Conservation (phyloP, 2,888 invertebrate species). For the Tiphia femorata region DNA sequence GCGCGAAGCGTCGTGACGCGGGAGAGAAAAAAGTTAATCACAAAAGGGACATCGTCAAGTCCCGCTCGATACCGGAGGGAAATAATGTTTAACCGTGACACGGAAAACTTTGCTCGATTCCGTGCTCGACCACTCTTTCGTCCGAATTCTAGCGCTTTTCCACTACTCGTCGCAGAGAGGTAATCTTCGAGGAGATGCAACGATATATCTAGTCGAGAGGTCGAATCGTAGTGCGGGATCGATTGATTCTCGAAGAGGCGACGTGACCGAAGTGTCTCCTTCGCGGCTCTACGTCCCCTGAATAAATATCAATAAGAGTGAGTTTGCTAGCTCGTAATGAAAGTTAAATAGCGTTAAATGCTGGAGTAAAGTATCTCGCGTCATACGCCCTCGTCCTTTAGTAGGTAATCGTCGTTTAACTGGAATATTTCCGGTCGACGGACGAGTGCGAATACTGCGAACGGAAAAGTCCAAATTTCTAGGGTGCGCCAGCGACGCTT, state of each 20-base stretch:
- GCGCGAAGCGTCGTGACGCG: slow-evolving; percentile 8
- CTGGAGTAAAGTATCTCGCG: slow-evolving; percentile 48
- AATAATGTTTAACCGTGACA: too few relatives aligned
- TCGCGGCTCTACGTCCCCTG: slow-evolving; percentile 49
- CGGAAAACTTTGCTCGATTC: too few relatives aligned
- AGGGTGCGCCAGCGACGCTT: too few relatives aligned
- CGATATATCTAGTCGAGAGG: too few relatives aligned
- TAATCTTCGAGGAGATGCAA: too few relatives aligned
- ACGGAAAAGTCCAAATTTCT: too few relatives aligned
- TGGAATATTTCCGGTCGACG: background rate
- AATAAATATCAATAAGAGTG: slow-evolving; percentile 59
- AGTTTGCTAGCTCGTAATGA: slow-evolving; percentile 57
- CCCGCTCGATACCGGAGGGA: too few relatives aligned
- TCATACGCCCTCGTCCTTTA: slow-evolving; percentile 44
- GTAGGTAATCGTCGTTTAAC: slow-evolving; percentile 50
- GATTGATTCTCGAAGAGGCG: slow-evolving; percentile 16
- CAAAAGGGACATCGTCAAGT: too few relatives aligned
- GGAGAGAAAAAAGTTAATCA: slow-evolving; percentile 15
- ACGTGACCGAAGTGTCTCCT: slow-evolving; percentile 57
- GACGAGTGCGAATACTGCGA: background rate
- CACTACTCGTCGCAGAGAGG: too few relatives aligned
- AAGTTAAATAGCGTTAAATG: slow-evolving; percentile 57
- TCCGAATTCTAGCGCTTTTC: too few relatives aligned
- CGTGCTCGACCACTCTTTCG: too few relatives aligned
- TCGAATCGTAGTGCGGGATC: too few relatives aligned